Evolutionary conservation across 2,797 vertebrate genomes (phyloP).

Genomic region (Chiloscyllium punctatum): DNA sequence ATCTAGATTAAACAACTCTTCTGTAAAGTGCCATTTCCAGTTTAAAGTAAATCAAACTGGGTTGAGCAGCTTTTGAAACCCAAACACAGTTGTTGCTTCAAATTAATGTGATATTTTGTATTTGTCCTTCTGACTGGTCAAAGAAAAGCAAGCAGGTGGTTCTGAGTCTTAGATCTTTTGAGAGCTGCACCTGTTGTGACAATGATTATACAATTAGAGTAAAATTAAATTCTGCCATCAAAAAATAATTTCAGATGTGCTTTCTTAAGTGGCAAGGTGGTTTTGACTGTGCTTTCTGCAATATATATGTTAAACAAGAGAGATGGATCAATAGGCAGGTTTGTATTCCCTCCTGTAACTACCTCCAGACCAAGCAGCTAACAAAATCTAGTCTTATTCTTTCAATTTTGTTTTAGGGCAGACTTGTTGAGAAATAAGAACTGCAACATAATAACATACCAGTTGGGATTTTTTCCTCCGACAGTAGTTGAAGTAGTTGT

Average conservation of each 20-base stretch:
- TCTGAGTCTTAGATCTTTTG: not conserved
- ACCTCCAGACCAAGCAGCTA: too few species aligned
- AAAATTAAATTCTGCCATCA: not conserved
- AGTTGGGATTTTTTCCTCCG: not conserved
- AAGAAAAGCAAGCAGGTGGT: not conserved
- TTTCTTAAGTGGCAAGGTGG: not conserved
- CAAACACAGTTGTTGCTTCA: not conserved
- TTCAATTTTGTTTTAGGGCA: not conserved
- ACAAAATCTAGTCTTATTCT: not conserved
- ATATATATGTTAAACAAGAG: too few species aligned
- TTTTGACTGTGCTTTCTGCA: not conserved
- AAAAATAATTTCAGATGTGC: not conserved
- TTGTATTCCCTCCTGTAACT: not conserved
- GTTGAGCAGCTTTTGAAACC: not conserved
- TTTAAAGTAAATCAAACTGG: not conserved
- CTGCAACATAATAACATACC: not conserved
- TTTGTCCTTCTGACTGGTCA: not conserved
- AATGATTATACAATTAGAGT: not conserved
- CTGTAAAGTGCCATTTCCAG: not conserved
- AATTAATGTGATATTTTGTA: not conserved
- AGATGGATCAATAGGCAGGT: too few species aligned
- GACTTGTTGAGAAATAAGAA: not conserved
- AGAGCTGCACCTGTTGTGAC: not conserved
- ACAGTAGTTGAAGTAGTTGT: not conserved
- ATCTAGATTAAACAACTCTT: not conserved